A percentile compares a stretch with the other conserved stretches of the same genome.
phyloP scores from a whole-genome alignment of 2,888 invertebrate species.

The Brachypterus glaber region DNA sequence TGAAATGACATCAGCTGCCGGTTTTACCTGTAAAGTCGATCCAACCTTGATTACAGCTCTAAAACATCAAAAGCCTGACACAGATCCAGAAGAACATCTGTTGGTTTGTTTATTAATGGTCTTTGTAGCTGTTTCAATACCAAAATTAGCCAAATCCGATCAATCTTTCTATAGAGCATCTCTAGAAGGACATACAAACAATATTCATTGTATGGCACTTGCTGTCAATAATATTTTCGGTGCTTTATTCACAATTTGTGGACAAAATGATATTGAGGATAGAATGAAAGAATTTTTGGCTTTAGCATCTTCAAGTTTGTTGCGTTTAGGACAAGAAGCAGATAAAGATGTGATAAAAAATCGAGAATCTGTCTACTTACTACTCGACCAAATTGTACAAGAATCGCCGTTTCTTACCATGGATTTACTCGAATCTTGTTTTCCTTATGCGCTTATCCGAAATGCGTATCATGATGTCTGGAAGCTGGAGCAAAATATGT shows the following conservation, averaged over 20 bases:
- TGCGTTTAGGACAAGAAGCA: slow-evolving; percentile 90
- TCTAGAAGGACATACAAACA: slow-evolving; percentile 92
- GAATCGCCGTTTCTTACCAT: slow-evolving; percentile 97
- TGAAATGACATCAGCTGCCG: slow-evolving; percentile 97
- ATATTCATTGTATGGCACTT: slow-evolving; percentile 95
- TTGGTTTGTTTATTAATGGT: slow-evolving; percentile 95
- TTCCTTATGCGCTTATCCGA: slow-evolving; percentile 94
- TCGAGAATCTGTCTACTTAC: slow-evolving; percentile 91
- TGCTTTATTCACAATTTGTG: slow-evolving; percentile 92
- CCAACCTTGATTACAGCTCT: slow-evolving; percentile 87
- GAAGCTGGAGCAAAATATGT: slow-evolving; percentile 69
- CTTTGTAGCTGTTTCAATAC: slow-evolving; percentile 95
- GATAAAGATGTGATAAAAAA: slow-evolving; percentile 91
- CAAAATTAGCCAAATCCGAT: slow-evolving; percentile 85
- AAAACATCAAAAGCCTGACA: slow-evolving; percentile 77
- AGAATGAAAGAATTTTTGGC: slow-evolving; percentile 93
- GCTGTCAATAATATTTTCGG: slow-evolving; percentile 95
- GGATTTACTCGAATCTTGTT: slow-evolving; percentile 97
- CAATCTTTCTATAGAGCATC: slow-evolving; percentile 82
- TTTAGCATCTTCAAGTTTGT: slow-evolving; percentile 87
- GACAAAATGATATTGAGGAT: slow-evolving; percentile 92
- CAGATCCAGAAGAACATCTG: slow-evolving; percentile 80
- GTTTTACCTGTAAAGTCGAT: slow-evolving; percentile 88
- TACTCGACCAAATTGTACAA: slow-evolving; percentile 95
- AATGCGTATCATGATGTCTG: slow-evolving; percentile 97